These are phyloP conservation scores for Erpornis zantholeuca DNA, from an alignment of 2,113 vertebrate species.

Conservation along the genomic window DNA sequence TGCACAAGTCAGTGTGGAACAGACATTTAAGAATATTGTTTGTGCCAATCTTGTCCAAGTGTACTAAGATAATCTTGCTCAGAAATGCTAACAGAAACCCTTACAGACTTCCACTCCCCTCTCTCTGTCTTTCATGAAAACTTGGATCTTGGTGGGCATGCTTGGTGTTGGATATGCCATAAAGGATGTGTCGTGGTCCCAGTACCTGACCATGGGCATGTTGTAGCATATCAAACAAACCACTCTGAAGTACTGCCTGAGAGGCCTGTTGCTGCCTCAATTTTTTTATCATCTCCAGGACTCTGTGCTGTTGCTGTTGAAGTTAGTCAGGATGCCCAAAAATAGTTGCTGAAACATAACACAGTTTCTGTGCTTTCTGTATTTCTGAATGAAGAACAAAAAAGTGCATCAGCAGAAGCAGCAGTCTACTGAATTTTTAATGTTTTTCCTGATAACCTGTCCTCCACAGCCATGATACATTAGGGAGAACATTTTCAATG, in stretches of 20 bases:
- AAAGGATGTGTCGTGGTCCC: rapidly evolving
- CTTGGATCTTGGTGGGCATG: neutral
- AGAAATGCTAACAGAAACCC: neutral
- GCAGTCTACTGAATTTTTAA: neutral
- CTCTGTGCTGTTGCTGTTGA: neutral
- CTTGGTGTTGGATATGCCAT: neutral
- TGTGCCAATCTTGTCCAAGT: neutral
- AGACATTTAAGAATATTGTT: neutral
- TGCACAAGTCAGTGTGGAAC: neutral
- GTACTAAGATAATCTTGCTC: neutral
- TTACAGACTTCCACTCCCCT: neutral
- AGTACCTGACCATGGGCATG: neutral
- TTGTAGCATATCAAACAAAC: neutral
- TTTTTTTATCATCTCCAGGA: neutral
- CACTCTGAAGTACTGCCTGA: neutral
- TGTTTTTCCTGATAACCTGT: neutral
- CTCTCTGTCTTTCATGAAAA: neutral
- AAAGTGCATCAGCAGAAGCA: neutral
- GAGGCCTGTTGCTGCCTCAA: neutral
- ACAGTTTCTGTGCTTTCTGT: neutral
- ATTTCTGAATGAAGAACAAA: neutral
- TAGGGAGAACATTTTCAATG: neutral
- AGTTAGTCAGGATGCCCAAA: neutral
- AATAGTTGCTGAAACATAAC: neutral
- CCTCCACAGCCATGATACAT: neutral